Evolutionary conservation across 2,113 vertebrate genomes (phyloP).

Genomic region (Solenodon paradoxus): DNA sequence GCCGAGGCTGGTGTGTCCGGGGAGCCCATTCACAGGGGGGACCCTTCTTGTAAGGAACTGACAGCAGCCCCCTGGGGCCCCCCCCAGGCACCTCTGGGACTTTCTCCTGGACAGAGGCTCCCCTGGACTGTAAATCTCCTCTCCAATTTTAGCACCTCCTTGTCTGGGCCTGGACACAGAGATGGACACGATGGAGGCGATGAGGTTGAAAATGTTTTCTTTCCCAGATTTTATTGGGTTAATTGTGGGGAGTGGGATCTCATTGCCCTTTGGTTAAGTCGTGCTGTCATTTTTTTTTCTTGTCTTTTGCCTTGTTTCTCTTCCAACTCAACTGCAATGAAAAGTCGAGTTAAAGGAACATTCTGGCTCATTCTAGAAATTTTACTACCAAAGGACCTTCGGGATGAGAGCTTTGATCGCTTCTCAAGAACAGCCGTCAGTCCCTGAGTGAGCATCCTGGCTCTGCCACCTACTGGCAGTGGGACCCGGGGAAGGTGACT

Average conservation of each 20-base stretch:
- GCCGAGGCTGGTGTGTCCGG: not conserved
- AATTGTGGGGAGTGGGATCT: not conserved
- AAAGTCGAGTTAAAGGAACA: not conserved
- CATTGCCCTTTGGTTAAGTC: not conserved
- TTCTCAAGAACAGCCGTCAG: not conserved
- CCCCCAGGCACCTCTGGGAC: not conserved
- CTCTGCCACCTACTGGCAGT: not conserved
- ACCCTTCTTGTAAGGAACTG: rapidly evolving
- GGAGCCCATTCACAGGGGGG: too few relatives aligned
- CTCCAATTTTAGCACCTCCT: not conserved
- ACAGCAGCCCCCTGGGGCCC: rapidly evolving
- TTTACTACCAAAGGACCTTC: not conserved
- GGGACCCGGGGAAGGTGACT: not conserved
- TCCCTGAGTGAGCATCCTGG: not conserved
- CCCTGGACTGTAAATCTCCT: not conserved
- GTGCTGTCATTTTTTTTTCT: not conserved
- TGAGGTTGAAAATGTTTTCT: not conserved
- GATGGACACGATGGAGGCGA: not conserved
- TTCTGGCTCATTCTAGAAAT: not conserved
- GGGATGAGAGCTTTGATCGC: not conserved
- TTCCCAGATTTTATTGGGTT: not conserved
- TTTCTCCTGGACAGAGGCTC: not conserved
- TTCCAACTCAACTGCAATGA: not conserved
- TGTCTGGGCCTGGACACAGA: not conserved
- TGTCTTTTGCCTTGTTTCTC: not conserved